These are phyloP conservation scores for Sialis lutaria DNA, from an alignment of 2,888 invertebrate genomes.

Conservation along the genomic window DNA sequence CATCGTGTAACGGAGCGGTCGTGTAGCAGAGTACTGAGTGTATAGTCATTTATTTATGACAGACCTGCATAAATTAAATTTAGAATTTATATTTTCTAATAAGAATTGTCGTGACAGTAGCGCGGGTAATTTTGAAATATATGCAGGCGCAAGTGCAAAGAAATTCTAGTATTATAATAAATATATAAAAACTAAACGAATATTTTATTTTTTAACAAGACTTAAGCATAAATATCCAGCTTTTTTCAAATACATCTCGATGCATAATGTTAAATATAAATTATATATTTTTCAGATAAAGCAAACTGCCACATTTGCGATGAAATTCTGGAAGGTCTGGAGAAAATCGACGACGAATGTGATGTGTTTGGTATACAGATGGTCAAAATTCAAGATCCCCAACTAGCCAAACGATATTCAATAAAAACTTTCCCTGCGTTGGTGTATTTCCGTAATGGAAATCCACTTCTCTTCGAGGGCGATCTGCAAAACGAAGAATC, in stretches of 20 bases:
- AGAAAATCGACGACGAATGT: conserved; percentile 79
- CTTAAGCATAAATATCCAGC: no score
- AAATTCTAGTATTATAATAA: no score
- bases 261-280: neutral
- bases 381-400: conserved; percentile 84
- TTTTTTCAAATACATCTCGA: neutral
- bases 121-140: no score
- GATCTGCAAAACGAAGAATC: conserved; percentile 85
- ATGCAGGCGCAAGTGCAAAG: no score
- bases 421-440: conserved; percentile 88
- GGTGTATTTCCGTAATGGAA: conserved; percentile 77
- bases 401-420: conserved; percentile 79
- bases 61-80: no score
- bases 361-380: conserved; percentile 86
- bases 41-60: neutral
- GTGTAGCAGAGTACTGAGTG: no score
- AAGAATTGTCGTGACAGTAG: no score
- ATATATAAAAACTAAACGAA: no score
- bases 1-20: no score
- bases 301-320: conserved; percentile 85
- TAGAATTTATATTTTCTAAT: no score
- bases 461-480: conserved; percentile 76
- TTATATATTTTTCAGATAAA: conserved; percentile 43
- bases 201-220: no score
- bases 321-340: conserved; percentile 71